Evolutionary conservation across 2,113 vertebrate genomes (phyloP), one percentile per base, ranked within the genome.

Genomic region (Odontophorus gujanensis): DNA sequence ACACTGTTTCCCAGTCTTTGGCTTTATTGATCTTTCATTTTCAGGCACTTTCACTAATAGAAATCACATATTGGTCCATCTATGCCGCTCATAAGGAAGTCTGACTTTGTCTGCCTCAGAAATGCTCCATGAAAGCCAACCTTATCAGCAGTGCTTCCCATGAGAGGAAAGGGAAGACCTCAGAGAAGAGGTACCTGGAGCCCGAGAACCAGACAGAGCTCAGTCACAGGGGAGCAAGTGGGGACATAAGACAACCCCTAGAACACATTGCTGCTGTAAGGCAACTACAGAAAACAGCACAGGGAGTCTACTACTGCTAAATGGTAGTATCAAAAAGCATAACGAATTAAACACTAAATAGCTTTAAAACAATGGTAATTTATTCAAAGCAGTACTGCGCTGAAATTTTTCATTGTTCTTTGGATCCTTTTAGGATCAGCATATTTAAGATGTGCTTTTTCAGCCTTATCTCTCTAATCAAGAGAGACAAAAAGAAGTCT

Each of bases 391-490:
- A 76, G 20, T n/a, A 32, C 30, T 7, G 20, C 36, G 24, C 22
- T 43, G 73, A 34, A 78, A 78, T 68, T 90, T 71, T 71, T 80
- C 20, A 0, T 45, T 63, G 45, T 40, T 82, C 87, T 91, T 75
- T 47, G 73, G 66, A 89, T 90, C 81, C 50, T 82, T 89, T 91
- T 78, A 51, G 69, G 69, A 89, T 90, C 81, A 61, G 32, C 0
- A 2, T 42, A 38, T 90, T 90, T 85, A 45, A 19, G 65, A 77
- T 85, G 77, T 21, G 1, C 55, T 53, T 81, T 86, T 92, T 51
- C 48, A 73, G 51, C 9, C 66, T 81, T 59, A 58, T 66, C 68
- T 92, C 73, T 86, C 0, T 10, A 47, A 58, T 59, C 0, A 0
- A 65, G 79, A 55, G 47, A 85, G 65, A 40, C 74, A 89, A 75